Conservation (phyloP, 2,888 invertebrate genomes). For the Drosophila parthenogenetica region DNA sequence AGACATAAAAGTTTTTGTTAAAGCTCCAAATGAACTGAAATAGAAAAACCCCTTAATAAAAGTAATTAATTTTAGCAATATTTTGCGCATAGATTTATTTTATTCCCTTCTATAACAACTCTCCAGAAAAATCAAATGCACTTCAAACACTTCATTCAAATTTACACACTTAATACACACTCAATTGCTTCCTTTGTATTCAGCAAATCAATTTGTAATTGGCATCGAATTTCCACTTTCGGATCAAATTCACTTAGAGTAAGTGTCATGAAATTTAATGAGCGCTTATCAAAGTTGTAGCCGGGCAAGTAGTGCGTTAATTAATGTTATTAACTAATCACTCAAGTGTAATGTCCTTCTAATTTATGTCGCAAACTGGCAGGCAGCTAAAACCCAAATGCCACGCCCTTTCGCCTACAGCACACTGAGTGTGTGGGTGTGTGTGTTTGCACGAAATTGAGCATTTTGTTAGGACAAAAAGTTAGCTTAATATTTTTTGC, state of each 20-base stretch:
- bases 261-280: conserved; percentile 34
- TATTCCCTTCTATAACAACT: too few species aligned
- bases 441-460: conserved; percentile 51
- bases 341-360: conserved; percentile 55
- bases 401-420: conserved; percentile 2
- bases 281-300: conserved; percentile 12
- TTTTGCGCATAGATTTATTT: too few species aligned
- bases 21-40: too few species aligned
- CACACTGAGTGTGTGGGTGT: too few species aligned
- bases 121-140: not conserved
- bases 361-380: conserved; percentile 55
- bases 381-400: conserved; percentile 7
- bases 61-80: too few species aligned
- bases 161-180: not conserved
- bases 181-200: not conserved
- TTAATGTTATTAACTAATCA: conserved; percentile 66
- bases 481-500: conserved; percentile 6
- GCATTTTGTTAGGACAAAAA: conserved; percentile 54
- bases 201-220: conserved; percentile 1
- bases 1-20: too few species aligned
- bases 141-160: not conserved
- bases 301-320: conserved; percentile 51
- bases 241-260: conserved; percentile 10
- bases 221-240: conserved; percentile 5
- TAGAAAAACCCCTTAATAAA: too few species aligned